These are phyloP conservation scores for Brachymystax lenok DNA, from an alignment of 2,797 vertebrate genomes.

Conservation along the genomic window DNA sequence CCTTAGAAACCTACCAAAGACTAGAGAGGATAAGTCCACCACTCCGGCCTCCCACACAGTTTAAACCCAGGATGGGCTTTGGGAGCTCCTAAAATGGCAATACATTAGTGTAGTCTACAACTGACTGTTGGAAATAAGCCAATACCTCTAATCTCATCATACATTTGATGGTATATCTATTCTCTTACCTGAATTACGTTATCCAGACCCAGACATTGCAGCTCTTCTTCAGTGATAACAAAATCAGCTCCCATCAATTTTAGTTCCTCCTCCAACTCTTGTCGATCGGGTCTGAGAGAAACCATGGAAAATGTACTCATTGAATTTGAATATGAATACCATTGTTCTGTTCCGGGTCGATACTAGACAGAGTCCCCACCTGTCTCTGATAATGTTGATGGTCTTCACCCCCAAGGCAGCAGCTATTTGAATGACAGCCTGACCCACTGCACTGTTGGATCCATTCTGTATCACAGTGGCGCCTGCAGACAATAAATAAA, in stretches of 20 bases:
- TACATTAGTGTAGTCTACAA: not conserved
- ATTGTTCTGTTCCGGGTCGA: not conserved
- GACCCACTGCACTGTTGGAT: slow-evolving; percentile 62
- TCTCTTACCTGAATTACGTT: slow-evolving; percentile 65
- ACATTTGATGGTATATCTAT: not conserved
- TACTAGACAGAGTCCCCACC: slow-evolving; percentile 21
- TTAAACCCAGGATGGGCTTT: slow-evolving; percentile 52
- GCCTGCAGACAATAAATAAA: slow-evolving; percentile 36
- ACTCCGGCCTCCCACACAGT: slow-evolving; percentile 33
- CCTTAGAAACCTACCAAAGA: slow-evolving; percentile 41
- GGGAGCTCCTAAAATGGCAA: slow-evolving; percentile 50
- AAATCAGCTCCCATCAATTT: slow-evolving; percentile 59
- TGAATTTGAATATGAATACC: not conserved
- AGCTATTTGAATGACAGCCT: slow-evolving; percentile 63
- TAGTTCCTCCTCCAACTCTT: slow-evolving; percentile 63
- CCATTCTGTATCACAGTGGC: slow-evolving; percentile 62
- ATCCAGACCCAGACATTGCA: slow-evolving; percentile 62
- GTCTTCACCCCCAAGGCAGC: slow-evolving; percentile 52
- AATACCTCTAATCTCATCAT: not conserved
- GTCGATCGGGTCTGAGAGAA: slow-evolving; percentile 54
- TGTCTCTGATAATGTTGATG: slow-evolving; percentile 59
- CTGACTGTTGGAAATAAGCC: not conserved
- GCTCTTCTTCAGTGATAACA: slow-evolving; percentile 71
- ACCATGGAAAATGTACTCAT: not conserved
- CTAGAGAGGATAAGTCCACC: slow-evolving; percentile 34